Base-by-base conservation (phyloP, 1,140 invertebrate species). In the Apis cerana region DNA sequence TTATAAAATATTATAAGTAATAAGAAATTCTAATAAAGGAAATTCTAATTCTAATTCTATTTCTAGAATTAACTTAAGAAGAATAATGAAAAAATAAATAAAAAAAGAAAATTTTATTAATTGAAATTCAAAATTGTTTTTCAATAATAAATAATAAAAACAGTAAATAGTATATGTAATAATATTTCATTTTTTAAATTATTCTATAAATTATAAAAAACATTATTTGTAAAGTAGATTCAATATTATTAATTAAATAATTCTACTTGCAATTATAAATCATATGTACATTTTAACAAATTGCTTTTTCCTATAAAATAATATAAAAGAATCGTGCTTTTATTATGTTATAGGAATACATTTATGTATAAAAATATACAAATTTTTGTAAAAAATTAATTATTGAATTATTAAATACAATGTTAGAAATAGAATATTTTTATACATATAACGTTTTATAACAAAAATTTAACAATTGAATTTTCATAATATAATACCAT, bases 401-500 rank as follows among this genome's bases (percentile, higher is more conserved):
- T 64, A 65, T 65, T 43, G 15, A 74, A 59, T 33, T 67, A 33
- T 77, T 67, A 23, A 43, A 43, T 78, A n/a, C 27, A 54, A 33
- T 17, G 11, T 58, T 48, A 23, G 21, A 65, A 75, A 81, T 65
- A 58, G 65, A 67, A 80, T 62, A 76, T 75, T 75, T 33, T 48
- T 75, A 75, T 52, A 50, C 75, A 75, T 33, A 56, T 52, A 67
- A 48, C 67, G 58, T 58, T 75, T 17, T 74, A 81, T 33, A 81
- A 65, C 21, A 56, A 56, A 75, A 5, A 13, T 52, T 72, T 62
- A 72, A 62, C 27, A 70, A 59, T 17, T 71, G n/a, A 11, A 71
- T 62, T 21, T 8, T 54, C 12, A 62, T 23, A 54, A 62, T 62
- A 50, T 50, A 23, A 58, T 4, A 64, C n/a, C 48, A 27, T n/a